A percentile compares a stretch with the other conserved stretches of the same genome.
Evolutionary conservation across 2,888 invertebrate genomes (phyloP).

Genomic region (Toxonevra muliebris): DNA sequence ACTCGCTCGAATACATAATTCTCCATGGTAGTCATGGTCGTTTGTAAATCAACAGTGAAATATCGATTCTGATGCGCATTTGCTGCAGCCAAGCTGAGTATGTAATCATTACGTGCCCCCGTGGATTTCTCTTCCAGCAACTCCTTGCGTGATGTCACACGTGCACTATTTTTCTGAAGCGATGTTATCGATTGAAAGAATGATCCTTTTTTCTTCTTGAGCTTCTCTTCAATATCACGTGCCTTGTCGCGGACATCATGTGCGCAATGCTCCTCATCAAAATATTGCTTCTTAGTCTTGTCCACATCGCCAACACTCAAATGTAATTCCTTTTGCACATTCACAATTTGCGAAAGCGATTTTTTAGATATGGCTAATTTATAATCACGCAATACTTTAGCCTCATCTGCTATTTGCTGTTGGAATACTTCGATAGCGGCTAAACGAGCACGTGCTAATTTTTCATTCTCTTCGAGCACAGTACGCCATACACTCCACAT

Average conservation of each 20-base stretch:
- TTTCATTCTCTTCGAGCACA: slow-evolving; percentile 94
- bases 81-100: slow-evolving; percentile 88
- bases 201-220: slow-evolving; percentile 96
- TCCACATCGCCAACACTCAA: slow-evolving; percentile 88
- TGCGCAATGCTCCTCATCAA: slow-evolving; percentile 94
- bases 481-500: slow-evolving; percentile 98
- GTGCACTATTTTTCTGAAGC: slow-evolving; percentile 96
- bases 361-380: slow-evolving; percentile 85
- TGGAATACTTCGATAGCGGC: slow-evolving; percentile 95
- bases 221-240: slow-evolving; percentile 93
- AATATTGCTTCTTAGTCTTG: slow-evolving; percentile 93
- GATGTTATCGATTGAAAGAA: slow-evolving; percentile 96
- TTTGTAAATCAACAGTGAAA: slow-evolving; percentile 90
- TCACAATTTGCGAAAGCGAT: slow-evolving; percentile 82
- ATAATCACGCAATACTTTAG: slow-evolving; percentile 83
- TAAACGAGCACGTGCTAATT: slow-evolving; percentile 86
- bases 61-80: slow-evolving; percentile 94
- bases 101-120: slow-evolving; percentile 92
- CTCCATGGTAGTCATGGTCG: slow-evolving; percentile 87
- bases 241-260: slow-evolving; percentile 96
- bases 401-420: slow-evolving; percentile 93
- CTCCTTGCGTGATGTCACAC: slow-evolving; percentile 90
- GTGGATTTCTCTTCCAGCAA: slow-evolving; percentile 93
- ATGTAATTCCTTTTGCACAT: slow-evolving; percentile 91
- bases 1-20: slow-evolving; percentile 90